Base-by-base conservation (phyloP, 2,888 invertebrate genomes). In the Campoplex capitator region DNA sequence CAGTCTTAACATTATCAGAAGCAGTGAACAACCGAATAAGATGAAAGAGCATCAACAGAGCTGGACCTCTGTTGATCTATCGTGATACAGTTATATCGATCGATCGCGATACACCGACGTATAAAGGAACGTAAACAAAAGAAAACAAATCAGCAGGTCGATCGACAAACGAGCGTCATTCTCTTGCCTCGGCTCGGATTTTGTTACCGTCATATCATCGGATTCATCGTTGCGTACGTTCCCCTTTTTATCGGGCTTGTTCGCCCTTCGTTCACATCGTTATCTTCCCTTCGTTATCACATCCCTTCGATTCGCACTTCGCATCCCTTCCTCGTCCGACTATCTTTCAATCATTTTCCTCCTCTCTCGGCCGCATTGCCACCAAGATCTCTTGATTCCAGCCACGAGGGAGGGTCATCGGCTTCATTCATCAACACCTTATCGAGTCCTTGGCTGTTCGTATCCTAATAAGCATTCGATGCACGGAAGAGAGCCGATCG, bases 61-160 rank as follows among this genome's bases (percentile, higher is more conserved):
- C 42, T 58, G 67, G 56, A 65, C 23, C 77, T 35, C 48, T 42
- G 35, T 79, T 71, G 79, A 85, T 87, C 79, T 67, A 35, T 85
- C 85, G 76, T 83, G 87, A 87, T 87, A 83, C 23, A 73, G 13
- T 54, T 84, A 56, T 16, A 62, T 38, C 79, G 71, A 76, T 73
- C 74, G 74, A 56, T 79, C 45, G 3, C 4, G 7, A 42, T 32
- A 67, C 23, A 67, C 23, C 8, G 54, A 42, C 6, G 18, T 3
- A 38, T 7, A 38, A 38, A 13, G 23, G 32, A 80, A 73, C n/a
- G 71, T 8, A 65, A 74, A 35, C 38, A 18, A 48, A 45, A 67
- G n/a, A 68, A 32, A 80, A 38, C 11, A n/a, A 42, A 45, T 67
- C 28, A 32, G 16, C 51, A 28, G 16, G 23, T 75, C 48, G 70